phyloP scores from a whole-genome alignment of 2,888 invertebrate species.

The Dasypolia templi region DNA sequence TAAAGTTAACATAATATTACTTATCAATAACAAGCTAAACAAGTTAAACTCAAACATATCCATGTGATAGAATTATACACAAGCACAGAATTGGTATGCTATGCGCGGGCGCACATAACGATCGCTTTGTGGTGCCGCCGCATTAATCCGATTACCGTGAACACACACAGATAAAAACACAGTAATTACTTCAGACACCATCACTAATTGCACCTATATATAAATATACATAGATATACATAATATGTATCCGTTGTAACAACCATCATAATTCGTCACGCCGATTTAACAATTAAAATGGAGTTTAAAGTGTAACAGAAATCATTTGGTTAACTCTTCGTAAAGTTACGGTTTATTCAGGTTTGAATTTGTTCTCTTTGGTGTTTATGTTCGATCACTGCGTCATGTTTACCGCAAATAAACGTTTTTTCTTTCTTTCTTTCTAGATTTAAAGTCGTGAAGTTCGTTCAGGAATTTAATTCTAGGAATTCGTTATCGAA shows the following conservation, averaged over 20 bases:
- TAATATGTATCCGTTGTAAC: neutral
- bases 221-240: neutral
- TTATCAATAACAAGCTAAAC: slow-evolving; percentile 21
- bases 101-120: slow-evolving; percentile 55
- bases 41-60: slow-evolving; percentile 23
- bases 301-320: slow-evolving; percentile 57
- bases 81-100: slow-evolving; percentile 41
- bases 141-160: slow-evolving; percentile 67
- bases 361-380: too few species aligned
- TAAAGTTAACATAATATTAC: neutral
- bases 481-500: slow-evolving; percentile 34
- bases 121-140: slow-evolving; percentile 58
- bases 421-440: too few species aligned
- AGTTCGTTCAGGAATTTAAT: slow-evolving; percentile 21
- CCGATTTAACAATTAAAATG: slow-evolving; percentile 53
- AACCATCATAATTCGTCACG: slow-evolving; percentile 26
- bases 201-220: slow-evolving; percentile 51
- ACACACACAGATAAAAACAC: slow-evolving; percentile 60
- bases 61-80: slow-evolving; percentile 24
- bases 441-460: slow-evolving; percentile 26
- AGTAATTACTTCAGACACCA: slow-evolving; percentile 59
- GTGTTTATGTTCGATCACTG: too few species aligned
- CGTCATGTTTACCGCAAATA: too few species aligned
- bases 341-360: slow-evolving; percentile 41
- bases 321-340: slow-evolving; percentile 41